These are phyloP conservation scores for Rapana venosa DNA, from an alignment of 2,888 invertebrate species.

Conservation along the genomic window DNA sequence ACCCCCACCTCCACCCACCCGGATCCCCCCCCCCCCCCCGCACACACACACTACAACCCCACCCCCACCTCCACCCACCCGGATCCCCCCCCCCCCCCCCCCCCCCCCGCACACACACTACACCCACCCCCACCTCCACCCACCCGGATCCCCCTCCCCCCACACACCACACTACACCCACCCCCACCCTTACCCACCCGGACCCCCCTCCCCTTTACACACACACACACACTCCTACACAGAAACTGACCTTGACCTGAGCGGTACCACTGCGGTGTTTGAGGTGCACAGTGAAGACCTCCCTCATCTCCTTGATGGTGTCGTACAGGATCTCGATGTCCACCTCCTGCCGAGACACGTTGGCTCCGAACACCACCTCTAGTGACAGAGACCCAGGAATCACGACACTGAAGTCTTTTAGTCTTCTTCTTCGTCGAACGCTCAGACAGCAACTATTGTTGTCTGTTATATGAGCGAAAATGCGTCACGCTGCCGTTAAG, in stretches of 20 bases:
- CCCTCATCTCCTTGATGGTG: constrained; percentile 73
- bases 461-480: too few relatives aligned
- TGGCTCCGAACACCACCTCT: constrained; percentile 75
- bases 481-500: too few relatives aligned
- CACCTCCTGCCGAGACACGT: constrained; percentile 69
- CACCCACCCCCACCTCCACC: too few relatives aligned
- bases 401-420: too few relatives aligned
- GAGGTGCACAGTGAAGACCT: constrained; percentile 76
- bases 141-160: not conserved
- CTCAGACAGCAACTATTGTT: too few relatives aligned
- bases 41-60: constrained; percentile 21
- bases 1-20: too few relatives aligned
- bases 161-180: not conserved
- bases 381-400: constrained; percentile 39
- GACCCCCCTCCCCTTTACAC: not conserved
- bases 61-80: too few relatives aligned
- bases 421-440: too few relatives aligned
- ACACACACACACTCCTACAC: not conserved
- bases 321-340: constrained; percentile 76
- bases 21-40: not conserved
- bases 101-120: too few relatives aligned
- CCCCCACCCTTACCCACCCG: not conserved
- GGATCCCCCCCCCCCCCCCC: too few relatives aligned
- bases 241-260: constrained; percentile 31
- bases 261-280: constrained; percentile 59